A percentile compares a stretch with the other conserved stretches of the same genome.
These are phyloP conservation scores for Ctenochaetus hawaiiensis DNA, from an alignment of 2,797 vertebrate species.

Conservation along the genomic window DNA sequence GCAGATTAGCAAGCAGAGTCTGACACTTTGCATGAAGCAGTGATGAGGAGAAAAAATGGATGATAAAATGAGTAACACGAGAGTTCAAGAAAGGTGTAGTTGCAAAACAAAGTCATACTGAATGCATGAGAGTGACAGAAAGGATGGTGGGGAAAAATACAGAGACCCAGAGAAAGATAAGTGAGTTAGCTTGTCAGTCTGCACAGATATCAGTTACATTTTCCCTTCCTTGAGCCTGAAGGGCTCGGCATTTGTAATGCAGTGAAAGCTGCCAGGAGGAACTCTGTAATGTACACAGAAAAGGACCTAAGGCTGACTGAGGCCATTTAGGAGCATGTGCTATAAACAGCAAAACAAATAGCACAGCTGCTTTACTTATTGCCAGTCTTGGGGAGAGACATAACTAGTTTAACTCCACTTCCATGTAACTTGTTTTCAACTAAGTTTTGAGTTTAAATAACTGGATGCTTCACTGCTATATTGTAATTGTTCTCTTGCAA, in stretches of 20 bases:
- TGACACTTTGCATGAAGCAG: background rate
- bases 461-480: too few relatives aligned
- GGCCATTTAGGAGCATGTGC: background rate
- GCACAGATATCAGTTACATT: constrained; percentile 22
- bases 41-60: constrained; percentile 1
- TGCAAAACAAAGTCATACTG: background rate
- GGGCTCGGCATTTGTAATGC: constrained; percentile 8
- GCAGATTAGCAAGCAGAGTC: background rate
- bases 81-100: constrained; percentile 18
- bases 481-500: too few relatives aligned
- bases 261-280: constrained; percentile 23
- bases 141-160: background rate
- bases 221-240: constrained; percentile 10
- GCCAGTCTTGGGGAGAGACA: too few relatives aligned
- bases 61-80: constrained; percentile 11
- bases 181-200: constrained; percentile 14
- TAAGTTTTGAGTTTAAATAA: too few relatives aligned
- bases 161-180: constrained; percentile 5
- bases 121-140: background rate
- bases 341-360: too few relatives aligned
- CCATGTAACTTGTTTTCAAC: too few relatives aligned
- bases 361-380: too few relatives aligned
- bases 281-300: constrained; percentile 17
- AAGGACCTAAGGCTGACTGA: background rate
- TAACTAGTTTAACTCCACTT: too few relatives aligned